These are phyloP conservation scores for Formica exsecta DNA, from an alignment of 1,140 invertebrate genomes.

Conservation along the genomic window DNA sequence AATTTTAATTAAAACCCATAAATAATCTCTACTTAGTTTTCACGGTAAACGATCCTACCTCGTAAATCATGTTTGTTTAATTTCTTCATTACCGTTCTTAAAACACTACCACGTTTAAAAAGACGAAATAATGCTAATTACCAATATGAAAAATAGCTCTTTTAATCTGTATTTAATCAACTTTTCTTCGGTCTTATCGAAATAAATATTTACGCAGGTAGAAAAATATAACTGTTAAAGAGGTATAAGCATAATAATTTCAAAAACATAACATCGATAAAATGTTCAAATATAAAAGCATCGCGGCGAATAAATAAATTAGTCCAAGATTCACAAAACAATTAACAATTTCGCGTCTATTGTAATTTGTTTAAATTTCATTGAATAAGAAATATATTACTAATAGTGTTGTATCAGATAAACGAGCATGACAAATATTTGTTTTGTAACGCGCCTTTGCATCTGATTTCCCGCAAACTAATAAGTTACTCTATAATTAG, in stretches of 20 bases:
- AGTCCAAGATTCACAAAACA: background rate
- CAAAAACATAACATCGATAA: background rate
- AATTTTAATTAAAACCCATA: conserved; percentile 36
- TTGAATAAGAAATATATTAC: conserved; percentile 11
- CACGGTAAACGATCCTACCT: background rate
- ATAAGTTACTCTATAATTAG: conserved; percentile 76
- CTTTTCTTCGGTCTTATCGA: background rate
- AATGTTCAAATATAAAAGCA: background rate
- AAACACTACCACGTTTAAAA: background rate
- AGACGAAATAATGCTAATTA: background rate
- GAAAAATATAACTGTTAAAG: background rate
- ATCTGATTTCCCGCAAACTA: conserved; percentile 70
- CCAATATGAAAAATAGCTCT: background rate
- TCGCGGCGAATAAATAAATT: background rate
- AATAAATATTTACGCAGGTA: background rate
- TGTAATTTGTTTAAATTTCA: conserved; percentile 1
- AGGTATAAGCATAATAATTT: background rate
- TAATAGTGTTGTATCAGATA: conserved; percentile 9
- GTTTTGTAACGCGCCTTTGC: conserved; percentile 64
- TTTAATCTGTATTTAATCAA: background rate
- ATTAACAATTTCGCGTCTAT: conserved; percentile 5
- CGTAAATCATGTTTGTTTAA: background rate
- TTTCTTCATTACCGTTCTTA: background rate
- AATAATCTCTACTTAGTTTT: conserved; percentile 45
- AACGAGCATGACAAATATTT: conserved; percentile 72